phyloP scores from a whole-genome alignment of 2,888 invertebrate genomes.

The Ichneumoninae sp. region DNA sequence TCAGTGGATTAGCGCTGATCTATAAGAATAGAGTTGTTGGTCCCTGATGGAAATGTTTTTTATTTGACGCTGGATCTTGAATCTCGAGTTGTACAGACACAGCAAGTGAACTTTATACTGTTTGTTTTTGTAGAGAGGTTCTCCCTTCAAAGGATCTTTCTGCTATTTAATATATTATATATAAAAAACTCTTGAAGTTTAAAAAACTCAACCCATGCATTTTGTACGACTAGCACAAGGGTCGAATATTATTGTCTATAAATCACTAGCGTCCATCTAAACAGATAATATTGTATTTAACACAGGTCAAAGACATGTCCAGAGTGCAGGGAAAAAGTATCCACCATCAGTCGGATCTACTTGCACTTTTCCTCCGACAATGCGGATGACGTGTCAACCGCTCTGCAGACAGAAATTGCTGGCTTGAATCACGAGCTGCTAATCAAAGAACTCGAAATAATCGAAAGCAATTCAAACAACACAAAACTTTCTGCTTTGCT shows the following conservation, averaged over 20 bases:
- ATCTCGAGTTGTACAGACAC: neutral
- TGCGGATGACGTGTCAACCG: slow-evolving; percentile 29
- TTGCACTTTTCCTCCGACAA: slow-evolving; percentile 45
- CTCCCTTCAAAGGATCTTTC: neutral
- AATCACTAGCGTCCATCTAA: neutral
- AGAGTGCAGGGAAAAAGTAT: slow-evolving; percentile 55
- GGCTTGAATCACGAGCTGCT: slow-evolving; percentile 56
- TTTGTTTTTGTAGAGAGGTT: neutral
- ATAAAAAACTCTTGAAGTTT: neutral
- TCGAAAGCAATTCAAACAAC: slow-evolving; percentile 59
- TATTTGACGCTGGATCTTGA: neutral
- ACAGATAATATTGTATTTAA: neutral
- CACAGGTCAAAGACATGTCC: slow-evolving; percentile 60
- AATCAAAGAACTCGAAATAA: slow-evolving; percentile 58
- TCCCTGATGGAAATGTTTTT: neutral
- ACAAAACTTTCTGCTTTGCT: slow-evolving; percentile 42
- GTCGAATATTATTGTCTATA: neutral
- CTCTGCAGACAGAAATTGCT: slow-evolving; percentile 46
- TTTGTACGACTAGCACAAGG: neutral
- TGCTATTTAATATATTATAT: neutral
- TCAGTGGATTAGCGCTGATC: neutral
- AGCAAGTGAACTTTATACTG: neutral
- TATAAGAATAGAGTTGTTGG: neutral
- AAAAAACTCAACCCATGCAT: neutral
- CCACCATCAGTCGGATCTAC: slow-evolving; percentile 49